Base-by-base conservation (phyloP, 2,888 invertebrate genomes). In the Volucella bombylans region DNA sequence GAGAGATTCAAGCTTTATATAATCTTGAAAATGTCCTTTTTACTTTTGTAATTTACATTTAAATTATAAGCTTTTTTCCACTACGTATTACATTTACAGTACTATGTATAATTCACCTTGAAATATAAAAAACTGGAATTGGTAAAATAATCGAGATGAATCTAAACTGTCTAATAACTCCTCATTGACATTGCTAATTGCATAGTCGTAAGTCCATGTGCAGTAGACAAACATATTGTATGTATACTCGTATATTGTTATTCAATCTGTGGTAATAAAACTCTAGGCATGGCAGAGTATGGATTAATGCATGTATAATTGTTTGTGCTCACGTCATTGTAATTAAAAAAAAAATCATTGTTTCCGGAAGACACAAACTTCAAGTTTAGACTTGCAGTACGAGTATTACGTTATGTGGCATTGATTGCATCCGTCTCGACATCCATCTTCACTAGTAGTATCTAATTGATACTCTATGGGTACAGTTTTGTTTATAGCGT, bases 391-490 rank as follows among this genome's bases (percentile, higher is more conserved):
- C 49, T 54, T 14, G 31, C 39, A 47, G 45, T 71, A 50, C 15
- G 38, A 23, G 59, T 57, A 54, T 72, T 15, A n/a, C 38, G 54
- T 62, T 78, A 59, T 59, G 55, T 61, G 64, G 73, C 79, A 67
- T 80, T 80, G 80, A 83, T 83, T 82, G 78, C 68, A 78, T 78
- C 68, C 62, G 82, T 78, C 82, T 54, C 57, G 52, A 57, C 65
- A 49, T 15, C 41, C 68, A 73, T 69, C 57, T 68, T 54, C 67
- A 41, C 23, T 11, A 43, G 23, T 8, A 67, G 57, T n/a, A n/a
- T 38, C 43, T 15, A 78, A 72, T 49, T 73, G 65, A 79, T 79
- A 83, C 72, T 50, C 11, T 55, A 41, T 52, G 57, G 49, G 18
- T 67, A 50, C 62, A 41, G 50, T 64, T 79, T 31, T 68, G 43